Conservation (phyloP, 2,888 invertebrate genomes). For the Eristalis tenax region DNA sequence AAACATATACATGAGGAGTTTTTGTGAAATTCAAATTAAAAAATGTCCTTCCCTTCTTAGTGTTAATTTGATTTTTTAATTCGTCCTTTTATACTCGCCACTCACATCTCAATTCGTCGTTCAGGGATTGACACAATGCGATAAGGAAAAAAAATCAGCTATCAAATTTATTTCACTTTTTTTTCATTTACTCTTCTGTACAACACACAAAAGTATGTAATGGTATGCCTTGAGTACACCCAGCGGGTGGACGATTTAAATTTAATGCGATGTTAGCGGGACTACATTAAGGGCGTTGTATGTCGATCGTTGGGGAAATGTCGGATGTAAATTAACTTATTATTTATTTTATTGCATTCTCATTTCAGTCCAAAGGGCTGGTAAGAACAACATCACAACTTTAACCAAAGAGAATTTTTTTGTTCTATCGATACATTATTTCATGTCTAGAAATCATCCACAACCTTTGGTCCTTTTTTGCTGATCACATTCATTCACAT, state of each 20-base stretch:
- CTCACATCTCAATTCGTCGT: conserved; percentile 39
- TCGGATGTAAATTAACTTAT: conserved; percentile 70
- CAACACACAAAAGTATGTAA: conserved; percentile 59
- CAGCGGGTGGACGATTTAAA: conserved; percentile 62
- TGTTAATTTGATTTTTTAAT: conserved; percentile 72
- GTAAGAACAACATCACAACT: conserved; percentile 29
- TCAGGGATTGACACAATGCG: conserved; percentile 48
- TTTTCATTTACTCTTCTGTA: conserved; percentile 30
- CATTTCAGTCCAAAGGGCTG: conserved; percentile 12
- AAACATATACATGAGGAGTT: neutral
- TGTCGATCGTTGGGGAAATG: conserved; percentile 62
- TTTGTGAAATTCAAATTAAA: conserved; percentile 66
- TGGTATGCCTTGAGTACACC: conserved; percentile 67
- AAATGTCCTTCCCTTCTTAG: conserved; percentile 62
- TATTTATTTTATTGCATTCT: conserved; percentile 64
- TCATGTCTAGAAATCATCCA: neutral
- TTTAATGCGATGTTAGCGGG: conserved; percentile 63
- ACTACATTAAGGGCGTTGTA: conserved; percentile 61
- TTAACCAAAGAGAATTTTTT: conserved; percentile 46
- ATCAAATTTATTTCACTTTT: conserved; percentile 55
- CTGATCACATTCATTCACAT: conserved; percentile 28
- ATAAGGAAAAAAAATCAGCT: conserved; percentile 52
- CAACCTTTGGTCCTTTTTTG: conserved; percentile 11
- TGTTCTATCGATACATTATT: conserved; percentile 52
- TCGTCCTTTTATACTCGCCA: conserved; percentile 63